A percentile compares a stretch with the other conserved stretches of the same genome.
Evolutionary conservation across 2,797 vertebrate species (phyloP).

Genomic region (Spinibarbus caldwelli): DNA sequence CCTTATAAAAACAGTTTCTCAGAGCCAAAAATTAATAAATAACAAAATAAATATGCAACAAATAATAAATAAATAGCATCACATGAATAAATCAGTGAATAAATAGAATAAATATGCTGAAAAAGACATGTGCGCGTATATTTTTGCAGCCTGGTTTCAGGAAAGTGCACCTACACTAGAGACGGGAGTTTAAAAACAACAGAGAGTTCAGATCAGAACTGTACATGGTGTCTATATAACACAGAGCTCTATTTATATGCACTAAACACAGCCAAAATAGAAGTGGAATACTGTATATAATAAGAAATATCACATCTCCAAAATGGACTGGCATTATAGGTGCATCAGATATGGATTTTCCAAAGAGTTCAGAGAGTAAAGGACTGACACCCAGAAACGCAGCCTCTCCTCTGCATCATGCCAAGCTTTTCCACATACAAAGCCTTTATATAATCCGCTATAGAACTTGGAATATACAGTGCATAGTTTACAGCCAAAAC

Average conservation of each 20-base stretch:
- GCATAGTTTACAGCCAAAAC: conserved; percentile 85
- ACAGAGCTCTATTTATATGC: conserved; percentile 48
- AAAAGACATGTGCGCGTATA: conserved; percentile 63
- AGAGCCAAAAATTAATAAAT: conserved; percentile 43
- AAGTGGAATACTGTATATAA: conserved; percentile 45
- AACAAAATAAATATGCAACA: conserved; percentile 48
- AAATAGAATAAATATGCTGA: conserved; percentile 49
- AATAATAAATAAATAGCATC: conserved; percentile 47
- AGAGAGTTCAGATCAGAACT: conserved; percentile 45
- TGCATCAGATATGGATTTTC: conserved; percentile 45
- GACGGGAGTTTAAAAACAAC: conserved; percentile 19
- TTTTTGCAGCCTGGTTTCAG: conserved; percentile 71
- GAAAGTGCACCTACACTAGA: conserved; percentile 56
- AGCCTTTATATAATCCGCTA: conserved; percentile 61
- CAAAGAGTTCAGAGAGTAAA: conserved; percentile 29
- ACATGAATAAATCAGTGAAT: conserved; percentile 30
- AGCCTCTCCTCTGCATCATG: conserved; percentile 70
- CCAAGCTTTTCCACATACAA: conserved; percentile 63
- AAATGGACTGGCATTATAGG: conserved; percentile 41
- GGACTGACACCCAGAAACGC: conserved; percentile 1
- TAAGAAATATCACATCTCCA: conserved; percentile 42
- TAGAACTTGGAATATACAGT: conserved; percentile 81
- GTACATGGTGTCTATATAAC: conserved; percentile 43
- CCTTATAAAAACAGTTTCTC: conserved; percentile 36
- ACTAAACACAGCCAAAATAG: conserved; percentile 56